phyloP scores from a whole-genome alignment of 2,888 invertebrate genomes.

The Microctonus aethiopoides region DNA sequence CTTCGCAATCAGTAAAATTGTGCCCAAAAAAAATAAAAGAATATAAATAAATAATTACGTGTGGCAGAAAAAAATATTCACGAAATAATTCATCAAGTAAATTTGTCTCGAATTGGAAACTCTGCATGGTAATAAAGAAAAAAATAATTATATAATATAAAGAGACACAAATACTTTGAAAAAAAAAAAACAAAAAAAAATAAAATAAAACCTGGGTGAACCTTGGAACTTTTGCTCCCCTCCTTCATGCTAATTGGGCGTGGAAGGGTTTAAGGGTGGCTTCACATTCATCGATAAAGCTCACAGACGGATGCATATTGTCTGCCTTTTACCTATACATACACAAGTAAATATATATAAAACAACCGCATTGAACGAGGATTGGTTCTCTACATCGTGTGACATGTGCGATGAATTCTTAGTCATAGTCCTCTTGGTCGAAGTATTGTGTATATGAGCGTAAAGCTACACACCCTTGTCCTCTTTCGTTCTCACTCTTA shows the following conservation, averaged over 20 bases:
- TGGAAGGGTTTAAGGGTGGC: slow-evolving; percentile 30
- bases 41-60: not conserved
- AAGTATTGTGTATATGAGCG: slow-evolving; percentile 25
- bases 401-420: slow-evolving; percentile 49
- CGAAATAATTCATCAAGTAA: not conserved
- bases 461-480: slow-evolving; percentile 18
- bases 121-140: not conserved
- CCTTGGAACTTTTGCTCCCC: slow-evolving; percentile 23
- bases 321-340: not conserved
- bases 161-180: not conserved
- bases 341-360: not conserved
- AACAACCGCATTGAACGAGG: slow-evolving; percentile 34
- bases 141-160: not conserved
- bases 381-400: slow-evolving; percentile 42
- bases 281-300: slow-evolving; percentile 1
- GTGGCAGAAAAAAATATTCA: not conserved
- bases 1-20: not conserved
- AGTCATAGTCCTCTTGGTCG: slow-evolving; percentile 49
- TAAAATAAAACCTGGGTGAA: not conserved
- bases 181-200: too few species aligned
- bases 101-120: not conserved
- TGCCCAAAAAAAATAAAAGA: not conserved
- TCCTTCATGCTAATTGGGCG: slow-evolving; percentile 36
- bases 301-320: slow-evolving; percentile 9
- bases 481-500: slow-evolving; percentile 32